Evolutionary conservation across 1,140 invertebrate species (phyloP).

Genomic region (Pseudobourletiella spinata): DNA sequence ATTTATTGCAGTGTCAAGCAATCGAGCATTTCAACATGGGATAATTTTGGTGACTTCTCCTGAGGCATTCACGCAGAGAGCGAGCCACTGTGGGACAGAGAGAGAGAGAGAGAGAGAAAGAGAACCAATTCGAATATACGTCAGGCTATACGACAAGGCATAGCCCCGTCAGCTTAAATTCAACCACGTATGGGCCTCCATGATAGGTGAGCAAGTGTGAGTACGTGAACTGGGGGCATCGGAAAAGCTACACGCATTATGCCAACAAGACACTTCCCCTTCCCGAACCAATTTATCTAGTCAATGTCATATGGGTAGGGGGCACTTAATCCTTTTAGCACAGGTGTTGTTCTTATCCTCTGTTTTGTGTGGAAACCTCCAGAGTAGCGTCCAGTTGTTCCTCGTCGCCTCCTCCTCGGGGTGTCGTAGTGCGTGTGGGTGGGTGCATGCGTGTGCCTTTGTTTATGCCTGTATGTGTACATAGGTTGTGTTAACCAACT

Average conservation of each 20-base stretch:
- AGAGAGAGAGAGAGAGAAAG: background rate
- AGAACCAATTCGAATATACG: too few relatives aligned
- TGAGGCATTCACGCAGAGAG: constrained; percentile 5
- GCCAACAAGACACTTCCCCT: constrained; percentile 13
- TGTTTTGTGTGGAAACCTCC: too few relatives aligned
- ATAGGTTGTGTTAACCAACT: background rate
- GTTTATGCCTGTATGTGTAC: background rate
- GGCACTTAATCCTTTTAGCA: constrained; percentile 20
- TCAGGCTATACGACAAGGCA: too few relatives aligned
- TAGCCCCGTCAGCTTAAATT: too few relatives aligned
- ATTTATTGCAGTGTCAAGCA: constrained; percentile 30
- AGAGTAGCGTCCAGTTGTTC: too few relatives aligned
- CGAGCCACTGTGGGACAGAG: background rate
- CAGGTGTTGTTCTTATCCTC: constrained; percentile 14
- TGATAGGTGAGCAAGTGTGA: too few relatives aligned
- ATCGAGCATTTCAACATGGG: constrained; percentile 30
- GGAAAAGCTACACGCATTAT: too few relatives aligned
- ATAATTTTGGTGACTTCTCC: constrained; percentile 20
- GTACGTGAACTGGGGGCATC: too few relatives aligned
- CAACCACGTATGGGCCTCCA: too few relatives aligned
- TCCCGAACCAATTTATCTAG: constrained; percentile 27
- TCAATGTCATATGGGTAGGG: constrained; percentile 21
- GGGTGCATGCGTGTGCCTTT: too few relatives aligned
- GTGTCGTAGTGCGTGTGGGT: too few relatives aligned
- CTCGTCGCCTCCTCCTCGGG: too few relatives aligned